Conservation (phyloP, 2,797 vertebrate genomes). For the Myotis vivesi region DNA sequence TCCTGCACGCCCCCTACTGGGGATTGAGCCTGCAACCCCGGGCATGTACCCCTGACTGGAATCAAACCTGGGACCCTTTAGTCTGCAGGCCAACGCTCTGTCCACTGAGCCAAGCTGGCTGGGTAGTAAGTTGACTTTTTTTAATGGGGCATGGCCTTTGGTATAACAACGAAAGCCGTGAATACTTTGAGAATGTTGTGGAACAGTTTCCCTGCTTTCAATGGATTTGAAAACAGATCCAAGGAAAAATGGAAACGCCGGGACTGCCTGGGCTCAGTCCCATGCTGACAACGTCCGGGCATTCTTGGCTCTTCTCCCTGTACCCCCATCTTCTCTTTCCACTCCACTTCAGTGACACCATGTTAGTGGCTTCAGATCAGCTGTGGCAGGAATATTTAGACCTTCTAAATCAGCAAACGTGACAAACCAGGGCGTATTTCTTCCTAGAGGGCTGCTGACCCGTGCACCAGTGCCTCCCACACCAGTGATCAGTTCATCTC, state of each 20-base stretch:
- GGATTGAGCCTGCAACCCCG: too few relatives aligned
- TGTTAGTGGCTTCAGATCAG: not conserved
- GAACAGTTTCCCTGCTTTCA: not conserved
- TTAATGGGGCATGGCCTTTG: not conserved
- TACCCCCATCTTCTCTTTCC: not conserved
- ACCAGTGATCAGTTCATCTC: not conserved
- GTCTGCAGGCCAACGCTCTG: too few relatives aligned
- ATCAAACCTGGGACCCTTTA: too few relatives aligned
- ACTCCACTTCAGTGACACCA: not conserved
- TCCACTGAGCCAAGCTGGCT: too few relatives aligned
- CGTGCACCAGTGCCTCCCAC: not conserved
- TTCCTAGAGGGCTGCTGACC: not conserved
- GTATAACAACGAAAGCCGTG: not conserved
- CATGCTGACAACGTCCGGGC: not conserved
- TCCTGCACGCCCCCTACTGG: too few relatives aligned
- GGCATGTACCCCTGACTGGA: too few relatives aligned
- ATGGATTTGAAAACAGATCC: not conserved
- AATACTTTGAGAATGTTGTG: not conserved
- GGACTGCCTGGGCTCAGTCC: not conserved
- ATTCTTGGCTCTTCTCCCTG: not conserved
- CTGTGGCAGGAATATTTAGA: too few relatives aligned
- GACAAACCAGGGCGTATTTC: not conserved
- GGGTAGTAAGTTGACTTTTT: too few relatives aligned
- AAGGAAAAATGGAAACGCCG: not conserved
- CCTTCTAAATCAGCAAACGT: not conserved